Base-by-base conservation (phyloP, 2,888 invertebrate genomes). In the Sceliomorpha sp. region DNA sequence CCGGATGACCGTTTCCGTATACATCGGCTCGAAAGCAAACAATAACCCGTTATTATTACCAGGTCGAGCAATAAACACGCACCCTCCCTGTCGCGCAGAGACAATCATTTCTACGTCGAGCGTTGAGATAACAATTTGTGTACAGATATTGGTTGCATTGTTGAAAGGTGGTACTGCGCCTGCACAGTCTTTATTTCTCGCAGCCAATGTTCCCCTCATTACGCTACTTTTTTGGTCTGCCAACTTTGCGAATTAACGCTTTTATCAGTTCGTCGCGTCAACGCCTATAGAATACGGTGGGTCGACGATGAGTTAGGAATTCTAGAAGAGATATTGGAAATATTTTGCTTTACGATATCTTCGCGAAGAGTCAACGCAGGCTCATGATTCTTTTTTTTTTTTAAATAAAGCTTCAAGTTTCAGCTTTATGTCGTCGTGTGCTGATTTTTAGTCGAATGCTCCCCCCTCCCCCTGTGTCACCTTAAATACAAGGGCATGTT, bases 41-140 rank as follows among this genome's bases (percentile, higher is more conserved):
- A 81, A 81, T 79, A 78, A 79, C 77, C 76, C 72, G 77, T 81
- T 81, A 80, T 82, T 81, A 78, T 80, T 80, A 58, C 75, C 76
- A 78, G 78, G 75, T 77, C 77, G 77, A 76, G 80, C 76, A 81
- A 80, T 78, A 80, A 78, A 81, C 79, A 78, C 76, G 75, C 69
- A 36, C 9, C 53, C 37, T 31, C 29, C 24, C 26, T 8, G 15
- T 37, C 17, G 26, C 24, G 29, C 14, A 39, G 7, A 63, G 42
- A 63, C 62, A 62, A 62, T 51, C 51, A 44, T 50, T 48, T 39
- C 44, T 31, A 14, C 40, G 56, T 47, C 39, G 58, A 42, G 44
- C 29, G 36, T 34, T 24, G 36, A 37, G 40, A 59, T 59, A 55
- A 63, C 48, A 58, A 67, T 70, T 64, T 63, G 58, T 63, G 58